These are phyloP conservation scores for Meloidogyne floridensis DNA, from an alignment of 1,140 invertebrate species.

Conservation along the genomic window DNA sequence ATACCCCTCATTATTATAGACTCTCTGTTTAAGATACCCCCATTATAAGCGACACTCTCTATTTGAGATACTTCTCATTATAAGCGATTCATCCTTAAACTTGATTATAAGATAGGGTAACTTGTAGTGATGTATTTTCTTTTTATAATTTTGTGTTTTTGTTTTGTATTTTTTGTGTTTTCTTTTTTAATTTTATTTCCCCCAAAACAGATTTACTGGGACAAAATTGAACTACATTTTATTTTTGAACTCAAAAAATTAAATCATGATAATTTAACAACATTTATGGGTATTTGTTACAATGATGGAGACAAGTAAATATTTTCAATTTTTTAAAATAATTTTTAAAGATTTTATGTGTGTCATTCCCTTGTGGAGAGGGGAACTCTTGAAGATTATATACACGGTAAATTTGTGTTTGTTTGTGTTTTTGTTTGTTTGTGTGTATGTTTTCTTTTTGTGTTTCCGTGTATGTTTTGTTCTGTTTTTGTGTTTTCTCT, in stretches of 20 bases:
- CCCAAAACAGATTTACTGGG: neutral
- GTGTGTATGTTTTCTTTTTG: no score
- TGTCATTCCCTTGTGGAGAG: conserved; percentile 57
- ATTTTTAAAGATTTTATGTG: conserved; percentile 48
- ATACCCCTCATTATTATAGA: no score
- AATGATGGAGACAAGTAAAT: conserved; percentile 48
- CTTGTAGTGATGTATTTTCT: conserved; percentile 46
- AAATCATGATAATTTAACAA: conserved; percentile 56
- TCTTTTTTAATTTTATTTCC: neutral
- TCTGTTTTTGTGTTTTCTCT: no score
- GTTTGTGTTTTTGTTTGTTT: no score
- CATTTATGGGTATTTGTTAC: conserved; percentile 55
- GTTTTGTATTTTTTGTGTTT: neutral
- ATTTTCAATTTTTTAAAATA: neutral
- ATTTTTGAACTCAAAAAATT: conserved; percentile 46
- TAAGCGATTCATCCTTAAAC: no score
- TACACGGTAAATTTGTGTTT: neutral
- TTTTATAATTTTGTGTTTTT: conserved; percentile 41
- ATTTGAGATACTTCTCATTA: no score
- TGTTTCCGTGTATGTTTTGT: no score
- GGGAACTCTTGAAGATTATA: conserved; percentile 51
- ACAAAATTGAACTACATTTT: conserved; percentile 4
- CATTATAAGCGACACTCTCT: no score
- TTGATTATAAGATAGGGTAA: conserved; percentile 25
- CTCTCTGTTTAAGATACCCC: no score